phyloP scores from a whole-genome alignment of 2,113 vertebrate genomes.

The Saimiri boliviensis region DNA sequence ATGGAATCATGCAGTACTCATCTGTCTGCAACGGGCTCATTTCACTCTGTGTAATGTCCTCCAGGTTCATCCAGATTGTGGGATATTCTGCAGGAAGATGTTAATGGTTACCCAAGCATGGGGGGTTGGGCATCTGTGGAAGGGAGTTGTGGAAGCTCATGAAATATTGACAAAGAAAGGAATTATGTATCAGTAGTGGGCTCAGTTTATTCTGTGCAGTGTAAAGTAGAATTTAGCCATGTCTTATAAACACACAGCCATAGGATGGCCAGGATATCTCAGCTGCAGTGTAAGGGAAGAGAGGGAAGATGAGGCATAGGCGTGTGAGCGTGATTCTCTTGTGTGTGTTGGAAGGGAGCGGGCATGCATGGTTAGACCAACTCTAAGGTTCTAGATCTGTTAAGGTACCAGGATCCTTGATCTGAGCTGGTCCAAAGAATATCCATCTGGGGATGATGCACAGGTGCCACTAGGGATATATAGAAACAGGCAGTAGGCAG shows the following conservation, averaged over 20 bases:
- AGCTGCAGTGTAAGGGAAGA: neutral
- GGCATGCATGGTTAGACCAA: neutral
- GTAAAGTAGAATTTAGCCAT: neutral
- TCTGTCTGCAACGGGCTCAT: neutral
- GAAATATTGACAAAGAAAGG: neutral
- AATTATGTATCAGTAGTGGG: neutral
- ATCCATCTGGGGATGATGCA: rapidly evolving
- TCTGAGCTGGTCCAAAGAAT: neutral
- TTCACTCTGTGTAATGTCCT: neutral
- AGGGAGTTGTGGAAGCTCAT: neutral
- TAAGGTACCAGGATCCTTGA: neutral
- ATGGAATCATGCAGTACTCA: neutral
- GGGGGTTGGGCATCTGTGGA: neutral
- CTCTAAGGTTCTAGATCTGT: neutral
- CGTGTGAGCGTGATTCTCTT: neutral
- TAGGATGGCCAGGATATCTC: neutral
- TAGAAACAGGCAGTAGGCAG: neutral
- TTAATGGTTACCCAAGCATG: neutral
- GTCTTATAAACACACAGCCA: neutral
- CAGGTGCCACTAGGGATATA: neutral
- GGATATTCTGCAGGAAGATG: neutral
- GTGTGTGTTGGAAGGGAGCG: neutral
- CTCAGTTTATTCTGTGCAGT: neutral
- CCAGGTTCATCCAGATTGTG: neutral
- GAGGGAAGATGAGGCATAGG: neutral